Conservation (phyloP, 2,888 invertebrate species). For the Pseudococcus viburni region DNA sequence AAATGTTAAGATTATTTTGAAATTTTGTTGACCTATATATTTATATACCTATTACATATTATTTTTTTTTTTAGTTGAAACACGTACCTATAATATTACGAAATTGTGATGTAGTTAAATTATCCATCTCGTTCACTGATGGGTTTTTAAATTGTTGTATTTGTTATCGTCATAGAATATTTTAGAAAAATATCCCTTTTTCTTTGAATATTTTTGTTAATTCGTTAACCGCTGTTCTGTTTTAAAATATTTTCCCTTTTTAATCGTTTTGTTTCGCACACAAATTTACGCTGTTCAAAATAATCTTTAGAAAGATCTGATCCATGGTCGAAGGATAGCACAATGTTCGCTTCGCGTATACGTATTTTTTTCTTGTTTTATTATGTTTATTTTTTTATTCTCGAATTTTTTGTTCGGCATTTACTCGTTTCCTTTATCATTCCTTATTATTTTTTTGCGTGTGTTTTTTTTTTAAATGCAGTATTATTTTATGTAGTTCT, state of each 20-base stretch:
- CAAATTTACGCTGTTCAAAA: neutral
- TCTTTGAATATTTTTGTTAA: constrained; percentile 1
- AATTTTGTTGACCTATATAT: constrained; percentile 13
- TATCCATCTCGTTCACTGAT: constrained; percentile 42
- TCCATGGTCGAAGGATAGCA: constrained; percentile 22
- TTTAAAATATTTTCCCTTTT: neutral
- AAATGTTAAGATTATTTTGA: constrained; percentile 23
- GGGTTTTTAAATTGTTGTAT: constrained; percentile 43
- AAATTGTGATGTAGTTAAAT: constrained; percentile 52
- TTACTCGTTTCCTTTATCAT: constrained; percentile 54
- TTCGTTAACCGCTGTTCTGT: constrained; percentile 15
- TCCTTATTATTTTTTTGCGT: constrained; percentile 26
- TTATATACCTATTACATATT: neutral
- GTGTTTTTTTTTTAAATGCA: constrained; percentile 54
- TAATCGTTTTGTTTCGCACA: neutral
- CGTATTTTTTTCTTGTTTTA: constrained; percentile 44
- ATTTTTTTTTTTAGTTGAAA: constrained; percentile 41
- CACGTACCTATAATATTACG: constrained; percentile 7
- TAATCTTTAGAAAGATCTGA: constrained; percentile 23
- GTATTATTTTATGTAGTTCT: constrained; percentile 57
- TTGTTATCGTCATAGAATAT: constrained; percentile 38
- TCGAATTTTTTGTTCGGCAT: constrained; percentile 38
- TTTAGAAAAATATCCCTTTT: constrained; percentile 19
- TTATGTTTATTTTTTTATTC: constrained; percentile 11
- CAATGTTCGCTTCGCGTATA: constrained; percentile 47